Conservation (phyloP, 2,113 vertebrate genomes). For the Oncorhynchus gorbuscha region DNA sequence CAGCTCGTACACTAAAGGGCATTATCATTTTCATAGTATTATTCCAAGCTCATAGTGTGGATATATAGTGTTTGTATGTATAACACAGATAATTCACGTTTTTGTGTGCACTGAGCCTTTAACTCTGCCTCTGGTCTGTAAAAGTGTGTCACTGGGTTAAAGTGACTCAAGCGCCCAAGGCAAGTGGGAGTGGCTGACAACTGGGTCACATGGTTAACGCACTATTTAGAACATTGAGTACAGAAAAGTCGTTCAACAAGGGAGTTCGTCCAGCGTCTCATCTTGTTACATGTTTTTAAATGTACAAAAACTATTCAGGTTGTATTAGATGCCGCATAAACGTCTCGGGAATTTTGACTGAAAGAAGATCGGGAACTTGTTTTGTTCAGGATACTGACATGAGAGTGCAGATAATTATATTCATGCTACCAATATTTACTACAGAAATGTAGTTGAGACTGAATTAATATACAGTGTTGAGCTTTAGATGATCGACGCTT, state of each 20-base stretch:
- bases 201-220: conserved; percentile 65
- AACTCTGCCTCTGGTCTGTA: conserved; percentile 49
- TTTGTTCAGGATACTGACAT: neutral
- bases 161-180: conserved; percentile 47
- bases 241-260: conserved; percentile 26
- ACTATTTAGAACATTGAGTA: conserved; percentile 70
- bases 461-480: neutral
- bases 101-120: neutral
- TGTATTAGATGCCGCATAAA: neutral
- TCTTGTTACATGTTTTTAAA: neutral
- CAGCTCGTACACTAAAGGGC: too few species aligned
- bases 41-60: too few species aligned
- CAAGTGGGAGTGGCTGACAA: conserved; percentile 58
- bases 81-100: too few species aligned
- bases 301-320: neutral
- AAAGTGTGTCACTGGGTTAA: conserved; percentile 87
- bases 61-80: too few species aligned
- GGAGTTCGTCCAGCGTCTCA: conserved; percentile 10
- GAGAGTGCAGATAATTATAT: neutral
- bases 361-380: neutral
- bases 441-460: neutral
- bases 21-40: too few species aligned
- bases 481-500: neutral
- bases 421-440: neutral
- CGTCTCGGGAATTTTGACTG: neutral